Conservation (phyloP, 2,888 invertebrate genomes). For the Lasioglossum leucozonium region DNA sequence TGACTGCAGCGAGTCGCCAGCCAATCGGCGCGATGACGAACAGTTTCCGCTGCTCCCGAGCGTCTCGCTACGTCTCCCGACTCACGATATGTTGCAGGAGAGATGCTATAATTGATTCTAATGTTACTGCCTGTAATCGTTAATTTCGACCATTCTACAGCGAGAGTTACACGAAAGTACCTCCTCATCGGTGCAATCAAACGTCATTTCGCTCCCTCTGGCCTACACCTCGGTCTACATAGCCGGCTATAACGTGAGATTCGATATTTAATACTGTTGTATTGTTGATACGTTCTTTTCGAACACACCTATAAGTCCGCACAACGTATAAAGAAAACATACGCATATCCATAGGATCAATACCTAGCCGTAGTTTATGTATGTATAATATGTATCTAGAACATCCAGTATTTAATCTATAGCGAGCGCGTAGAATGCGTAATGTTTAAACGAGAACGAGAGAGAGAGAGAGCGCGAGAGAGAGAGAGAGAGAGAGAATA, state of each 20-base stretch:
- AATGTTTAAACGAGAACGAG: constrained; percentile 28
- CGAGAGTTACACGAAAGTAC: background rate
- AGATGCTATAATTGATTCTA: background rate
- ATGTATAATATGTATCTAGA: constrained; percentile 72
- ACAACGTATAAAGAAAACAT: constrained; percentile 69
- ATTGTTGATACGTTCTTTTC: constrained; percentile 36
- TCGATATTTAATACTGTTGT: constrained; percentile 43
- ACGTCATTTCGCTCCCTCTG: constrained; percentile 2
- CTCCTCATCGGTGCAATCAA: background rate
- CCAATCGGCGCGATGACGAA: background rate
- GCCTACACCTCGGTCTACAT: constrained; percentile 48
- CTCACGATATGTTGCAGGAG: background rate
- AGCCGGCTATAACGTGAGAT: constrained; percentile 48
- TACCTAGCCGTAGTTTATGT: constrained; percentile 68
- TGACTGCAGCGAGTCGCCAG: background rate
- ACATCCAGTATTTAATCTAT: constrained; percentile 60
- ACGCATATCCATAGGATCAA: constrained; percentile 76
- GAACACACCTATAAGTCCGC: constrained; percentile 64
- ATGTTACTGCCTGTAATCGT: background rate
- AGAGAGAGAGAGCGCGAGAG: background rate
- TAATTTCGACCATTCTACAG: background rate
- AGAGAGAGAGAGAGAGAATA: background rate
- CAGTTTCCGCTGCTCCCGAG: background rate
- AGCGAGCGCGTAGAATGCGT: constrained; percentile 56
- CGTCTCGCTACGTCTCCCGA: background rate